A percentile compares a stretch with the other conserved stretches of the same genome.
Evolutionary conservation across 1,140 invertebrate genomes (phyloP).

Genomic region (Solen grandis): DNA sequence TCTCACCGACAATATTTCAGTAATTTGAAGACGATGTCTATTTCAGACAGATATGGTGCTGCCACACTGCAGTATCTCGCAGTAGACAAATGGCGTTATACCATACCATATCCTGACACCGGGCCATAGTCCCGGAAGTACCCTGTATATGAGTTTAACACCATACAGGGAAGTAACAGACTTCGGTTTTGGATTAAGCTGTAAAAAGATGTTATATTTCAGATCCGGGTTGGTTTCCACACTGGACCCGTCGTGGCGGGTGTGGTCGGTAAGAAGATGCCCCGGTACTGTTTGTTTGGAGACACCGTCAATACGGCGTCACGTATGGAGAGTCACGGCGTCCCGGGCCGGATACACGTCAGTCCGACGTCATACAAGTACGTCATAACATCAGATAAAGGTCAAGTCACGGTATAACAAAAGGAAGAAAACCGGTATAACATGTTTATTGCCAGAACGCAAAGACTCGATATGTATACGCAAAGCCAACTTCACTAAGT

Average conservation of each 20-base stretch:
- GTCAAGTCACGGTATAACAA: too few species aligned
- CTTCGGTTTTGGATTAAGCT: too few species aligned
- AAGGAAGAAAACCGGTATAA: neutral
- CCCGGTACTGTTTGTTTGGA: slow-evolving; percentile 76
- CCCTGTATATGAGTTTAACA: too few species aligned
- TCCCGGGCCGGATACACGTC: slow-evolving; percentile 67
- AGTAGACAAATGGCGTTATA: too few species aligned
- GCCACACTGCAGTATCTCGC: too few species aligned
- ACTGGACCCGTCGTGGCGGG: slow-evolving; percentile 82
- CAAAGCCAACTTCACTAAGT: neutral
- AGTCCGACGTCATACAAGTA: slow-evolving; percentile 64
- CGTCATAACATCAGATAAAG: slow-evolving; percentile 1
- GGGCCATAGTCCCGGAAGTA: too few species aligned
- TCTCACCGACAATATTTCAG: too few species aligned
- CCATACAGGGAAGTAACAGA: too few species aligned
- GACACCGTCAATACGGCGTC: slow-evolving; percentile 78
- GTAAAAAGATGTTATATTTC: slow-evolving; percentile 13
- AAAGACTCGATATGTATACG: too few species aligned
- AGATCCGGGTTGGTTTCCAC: slow-evolving; percentile 95
- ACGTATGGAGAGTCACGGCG: slow-evolving; percentile 77
- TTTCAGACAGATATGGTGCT: too few species aligned
- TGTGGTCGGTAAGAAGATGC: slow-evolving; percentile 77
- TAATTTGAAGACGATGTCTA: too few species aligned
- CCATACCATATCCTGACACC: too few species aligned
- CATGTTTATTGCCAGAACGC: neutral